Evolutionary conservation across 2,113 vertebrate genomes (phyloP).

Genomic region (Melanerpes aurifrons): DNA sequence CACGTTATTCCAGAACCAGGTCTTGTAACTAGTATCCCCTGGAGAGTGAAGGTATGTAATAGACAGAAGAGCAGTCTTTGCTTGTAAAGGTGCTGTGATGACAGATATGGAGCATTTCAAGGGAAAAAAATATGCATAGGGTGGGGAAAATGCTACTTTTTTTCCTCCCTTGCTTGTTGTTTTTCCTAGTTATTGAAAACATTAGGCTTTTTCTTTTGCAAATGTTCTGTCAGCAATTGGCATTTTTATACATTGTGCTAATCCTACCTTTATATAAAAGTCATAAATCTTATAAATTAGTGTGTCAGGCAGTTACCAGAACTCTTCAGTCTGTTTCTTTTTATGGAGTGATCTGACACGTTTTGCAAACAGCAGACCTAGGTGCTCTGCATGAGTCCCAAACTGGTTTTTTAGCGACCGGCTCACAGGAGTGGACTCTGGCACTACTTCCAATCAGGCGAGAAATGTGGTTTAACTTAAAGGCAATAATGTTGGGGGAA

Average conservation of each 20-base stretch:
- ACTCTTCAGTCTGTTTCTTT: slow-evolving; percentile 65
- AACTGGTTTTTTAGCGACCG: slow-evolving; percentile 36
- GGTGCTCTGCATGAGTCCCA: slow-evolving; percentile 43
- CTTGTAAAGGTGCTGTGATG: slow-evolving; percentile 18
- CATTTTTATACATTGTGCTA: slow-evolving; percentile 54
- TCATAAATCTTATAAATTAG: slow-evolving; percentile 64
- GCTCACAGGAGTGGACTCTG: slow-evolving; percentile 40
- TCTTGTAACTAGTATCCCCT: not conserved
- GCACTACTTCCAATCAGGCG: not conserved
- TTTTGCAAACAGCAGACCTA: slow-evolving; percentile 51
- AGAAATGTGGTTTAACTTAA: slow-evolving; percentile 57
- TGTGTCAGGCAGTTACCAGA: slow-evolving; percentile 53
- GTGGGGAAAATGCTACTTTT: not conserved
- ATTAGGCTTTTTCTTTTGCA: not conserved
- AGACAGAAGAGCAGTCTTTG: not conserved
- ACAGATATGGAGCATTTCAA: slow-evolving; percentile 11
- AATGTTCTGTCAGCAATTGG: slow-evolving; percentile 25
- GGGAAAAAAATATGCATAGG: not conserved
- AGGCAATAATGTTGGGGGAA: not conserved
- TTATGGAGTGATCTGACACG: slow-evolving; percentile 49
- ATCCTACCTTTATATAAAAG: slow-evolving; percentile 58
- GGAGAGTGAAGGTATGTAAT: not conserved
- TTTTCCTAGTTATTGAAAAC: slow-evolving; percentile 4
- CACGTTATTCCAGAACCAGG: not conserved
- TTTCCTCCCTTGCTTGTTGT: not conserved